Base-by-base conservation (phyloP, 2,113 vertebrate species). In the Melospiza melodia region DNA sequence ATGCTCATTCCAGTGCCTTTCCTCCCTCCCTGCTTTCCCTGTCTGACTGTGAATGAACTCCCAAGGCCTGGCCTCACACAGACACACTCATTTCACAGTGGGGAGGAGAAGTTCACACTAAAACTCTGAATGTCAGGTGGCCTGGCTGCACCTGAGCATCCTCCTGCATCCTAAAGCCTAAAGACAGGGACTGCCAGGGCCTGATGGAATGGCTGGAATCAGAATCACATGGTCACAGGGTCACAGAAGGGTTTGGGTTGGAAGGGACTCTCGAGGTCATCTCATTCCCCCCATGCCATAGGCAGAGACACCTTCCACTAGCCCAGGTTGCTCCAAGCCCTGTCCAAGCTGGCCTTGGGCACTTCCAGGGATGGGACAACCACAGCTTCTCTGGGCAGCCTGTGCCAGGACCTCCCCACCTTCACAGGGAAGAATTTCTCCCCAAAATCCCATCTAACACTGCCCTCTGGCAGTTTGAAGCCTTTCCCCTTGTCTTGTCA, bases 21-120 rank as follows among this genome's bases (percentile, higher is more conserved):
- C 55, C 52, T 73, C 22, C 71, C 55, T 48, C n/a, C 59, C 39
- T 80, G 35, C n/a, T 37, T 39, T 71, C 48, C 65, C 61, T 52
- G 44, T 84, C 91, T 84, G 62, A 74, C 58, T 84, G n/a, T 78
- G 87, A 93, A 87, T 78, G 30, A 84, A 43, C 69, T 81, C 73
- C 41, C 73, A 63, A 15, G 39, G 41, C 58, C 81, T 78, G 76
- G 25, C 61, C 72, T 84, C 80, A 33, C 51, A 44, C 21, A 9
- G 14, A 22, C 12, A 41, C 39, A 12, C 30, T 89, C 6, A 0
- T 55, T 83, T 74, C 46, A 20, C 22, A n/a, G 41, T 1, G n/a
- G 39, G 30, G 78, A 91, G 63, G 52, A 77, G 67, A 90, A 77
- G 41, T 69, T 85, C 68, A 90, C 12, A 21, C 52, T 74, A n/a